phyloP scores from a whole-genome alignment of 1,140 invertebrate genomes.

The Philopotamus ludificatus region DNA sequence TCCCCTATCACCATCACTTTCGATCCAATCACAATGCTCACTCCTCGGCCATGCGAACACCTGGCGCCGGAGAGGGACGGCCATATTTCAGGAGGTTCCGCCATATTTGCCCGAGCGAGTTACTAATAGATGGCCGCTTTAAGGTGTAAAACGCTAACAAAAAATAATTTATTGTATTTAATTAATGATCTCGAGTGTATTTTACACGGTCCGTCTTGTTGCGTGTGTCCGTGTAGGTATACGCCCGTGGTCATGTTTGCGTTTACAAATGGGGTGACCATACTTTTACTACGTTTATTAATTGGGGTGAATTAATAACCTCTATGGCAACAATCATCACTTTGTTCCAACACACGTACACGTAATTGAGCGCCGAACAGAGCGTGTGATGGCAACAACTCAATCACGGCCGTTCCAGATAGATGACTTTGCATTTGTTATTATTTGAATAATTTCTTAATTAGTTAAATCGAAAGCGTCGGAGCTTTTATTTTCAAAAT shows the following conservation, averaged over 20 bases:
- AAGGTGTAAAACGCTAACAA: constrained; percentile 40
- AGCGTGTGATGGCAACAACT: too few species aligned
- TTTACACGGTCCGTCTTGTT: constrained; percentile 27
- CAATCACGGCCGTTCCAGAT: too few species aligned
- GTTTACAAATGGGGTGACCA: neutral
- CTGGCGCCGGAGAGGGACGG: neutral
- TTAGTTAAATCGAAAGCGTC: too few species aligned
- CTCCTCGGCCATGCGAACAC: too few species aligned
- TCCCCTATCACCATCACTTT: too few species aligned
- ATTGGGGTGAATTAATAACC: neutral
- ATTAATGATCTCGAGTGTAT: constrained; percentile 40
- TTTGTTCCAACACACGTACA: too few species aligned
- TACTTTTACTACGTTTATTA: neutral
- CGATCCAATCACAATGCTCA: too few species aligned
- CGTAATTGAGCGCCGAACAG: too few species aligned
- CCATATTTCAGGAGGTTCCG: neutral
- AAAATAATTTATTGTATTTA: constrained; percentile 42
- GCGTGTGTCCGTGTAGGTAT: constrained; percentile 7
- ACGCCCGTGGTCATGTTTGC: neutral
- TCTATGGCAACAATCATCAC: neutral
- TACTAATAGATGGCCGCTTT: constrained; percentile 39
- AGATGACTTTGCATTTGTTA: too few species aligned
- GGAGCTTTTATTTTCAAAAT: too few species aligned
- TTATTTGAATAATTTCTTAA: too few species aligned
- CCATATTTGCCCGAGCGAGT: constrained; percentile 15